Conservation (phyloP, 2,797 vertebrate species). For the Percopsis omiscomaycus region DNA sequence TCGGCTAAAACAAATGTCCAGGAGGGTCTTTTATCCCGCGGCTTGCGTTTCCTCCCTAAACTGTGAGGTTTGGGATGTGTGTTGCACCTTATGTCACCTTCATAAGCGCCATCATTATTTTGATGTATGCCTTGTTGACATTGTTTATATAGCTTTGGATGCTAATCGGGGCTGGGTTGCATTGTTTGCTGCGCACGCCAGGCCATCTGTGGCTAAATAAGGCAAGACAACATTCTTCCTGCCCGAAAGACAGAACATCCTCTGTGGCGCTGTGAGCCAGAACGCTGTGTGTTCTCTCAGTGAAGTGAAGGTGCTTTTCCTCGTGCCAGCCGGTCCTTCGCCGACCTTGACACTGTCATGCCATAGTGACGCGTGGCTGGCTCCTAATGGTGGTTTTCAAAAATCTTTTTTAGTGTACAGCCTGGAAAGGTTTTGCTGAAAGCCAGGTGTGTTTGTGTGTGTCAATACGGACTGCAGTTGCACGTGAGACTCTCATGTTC, state of each 20-base stretch:
- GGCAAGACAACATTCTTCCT: slow-evolving; percentile 65
- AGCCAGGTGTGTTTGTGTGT: slow-evolving; percentile 59
- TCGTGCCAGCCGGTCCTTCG: slow-evolving; percentile 55
- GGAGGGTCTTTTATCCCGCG: slow-evolving; percentile 16
- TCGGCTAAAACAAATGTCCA: slow-evolving; percentile 22
- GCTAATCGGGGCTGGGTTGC: slow-evolving; percentile 13
- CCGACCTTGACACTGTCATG: slow-evolving; percentile 63
- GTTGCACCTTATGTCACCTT: slow-evolving; percentile 35
- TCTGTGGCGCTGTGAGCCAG: slow-evolving; percentile 56
- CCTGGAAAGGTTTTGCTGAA: slow-evolving; percentile 66
- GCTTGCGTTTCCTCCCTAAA: slow-evolving; percentile 35
- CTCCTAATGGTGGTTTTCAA: slow-evolving; percentile 69
- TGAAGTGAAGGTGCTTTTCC: slow-evolving; percentile 44
- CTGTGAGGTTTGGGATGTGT: slow-evolving; percentile 15
- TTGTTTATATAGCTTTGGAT: slow-evolving; percentile 47
- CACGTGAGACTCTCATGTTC: slow-evolving; percentile 41
- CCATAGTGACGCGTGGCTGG: slow-evolving; percentile 67
- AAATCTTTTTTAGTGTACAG: slow-evolving; percentile 60
- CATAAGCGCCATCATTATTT: slow-evolving; percentile 40
- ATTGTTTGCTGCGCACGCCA: no score
- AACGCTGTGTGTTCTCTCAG: slow-evolving; percentile 57
- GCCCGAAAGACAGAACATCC: slow-evolving; percentile 51
- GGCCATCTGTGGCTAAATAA: slow-evolving; percentile 63
- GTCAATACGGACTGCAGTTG: slow-evolving; percentile 48
- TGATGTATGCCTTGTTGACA: slow-evolving; percentile 53